phyloP scores from a whole-genome alignment of 2,888 invertebrate genomes.

The Creontiades dilutus region DNA sequence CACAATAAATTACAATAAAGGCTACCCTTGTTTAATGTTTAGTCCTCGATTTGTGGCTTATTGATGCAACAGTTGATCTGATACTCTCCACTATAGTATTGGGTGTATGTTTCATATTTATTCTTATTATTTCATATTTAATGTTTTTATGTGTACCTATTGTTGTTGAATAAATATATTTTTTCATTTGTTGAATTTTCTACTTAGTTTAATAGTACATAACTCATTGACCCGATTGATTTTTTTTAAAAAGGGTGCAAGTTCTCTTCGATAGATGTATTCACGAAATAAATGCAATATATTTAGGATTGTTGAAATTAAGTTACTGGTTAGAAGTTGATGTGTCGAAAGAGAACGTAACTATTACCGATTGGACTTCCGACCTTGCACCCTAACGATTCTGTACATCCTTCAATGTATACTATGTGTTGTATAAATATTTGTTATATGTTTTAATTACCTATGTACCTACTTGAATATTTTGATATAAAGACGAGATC shows the following conservation, averaged over 20 bases:
- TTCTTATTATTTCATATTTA: conserved; percentile 45
- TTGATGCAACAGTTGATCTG: neutral
- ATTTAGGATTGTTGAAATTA: too few relatives aligned
- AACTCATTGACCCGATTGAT: neutral
- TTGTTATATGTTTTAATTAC: conserved; percentile 41
- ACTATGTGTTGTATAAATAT: conserved; percentile 25
- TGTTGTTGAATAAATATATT: conserved; percentile 57
- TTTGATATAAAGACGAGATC: conserved; percentile 8
- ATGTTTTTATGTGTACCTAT: neutral
- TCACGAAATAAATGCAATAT: neutral
- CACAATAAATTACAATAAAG: too few relatives aligned
- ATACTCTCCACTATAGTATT: neutral
- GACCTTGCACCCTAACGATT: conserved; percentile 30
- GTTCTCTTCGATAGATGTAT: neutral
- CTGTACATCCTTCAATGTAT: conserved; percentile 12
- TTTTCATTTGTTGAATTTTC: conserved; percentile 61
- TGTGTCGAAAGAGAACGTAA: neutral
- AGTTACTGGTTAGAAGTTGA: too few relatives aligned
- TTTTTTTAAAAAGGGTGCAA: conserved; percentile 38
- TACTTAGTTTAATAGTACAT: conserved; percentile 22
- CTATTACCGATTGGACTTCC: neutral
- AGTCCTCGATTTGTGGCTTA: neutral
- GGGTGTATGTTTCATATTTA: neutral
- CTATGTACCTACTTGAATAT: neutral
- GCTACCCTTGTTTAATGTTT: neutral